These are phyloP conservation scores for Phaonia tiefii DNA, from an alignment of 2,888 invertebrate species.

Conservation along the genomic window DNA sequence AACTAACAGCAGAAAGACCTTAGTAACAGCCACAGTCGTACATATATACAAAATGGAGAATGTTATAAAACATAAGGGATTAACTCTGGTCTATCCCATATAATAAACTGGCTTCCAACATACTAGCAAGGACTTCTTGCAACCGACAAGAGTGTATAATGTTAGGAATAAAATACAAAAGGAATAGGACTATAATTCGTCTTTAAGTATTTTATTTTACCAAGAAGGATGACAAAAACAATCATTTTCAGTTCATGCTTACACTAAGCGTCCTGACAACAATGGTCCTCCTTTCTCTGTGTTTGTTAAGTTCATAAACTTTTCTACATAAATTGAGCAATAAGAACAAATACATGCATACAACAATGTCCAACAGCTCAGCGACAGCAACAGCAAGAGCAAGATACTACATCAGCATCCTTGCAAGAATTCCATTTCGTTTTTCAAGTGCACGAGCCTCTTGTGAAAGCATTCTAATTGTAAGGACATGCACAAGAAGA, in stretches of 20 bases:
- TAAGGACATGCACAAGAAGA: too few relatives aligned
- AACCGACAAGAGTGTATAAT: too few relatives aligned
- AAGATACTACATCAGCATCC: too few relatives aligned
- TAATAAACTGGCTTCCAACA: too few relatives aligned
- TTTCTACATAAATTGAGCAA: constrained; percentile 22
- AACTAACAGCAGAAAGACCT: too few relatives aligned
- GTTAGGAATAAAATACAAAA: not conserved
- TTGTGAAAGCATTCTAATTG: too few relatives aligned
- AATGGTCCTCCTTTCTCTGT: not conserved
- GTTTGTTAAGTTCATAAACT: too few relatives aligned
- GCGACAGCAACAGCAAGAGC: not conserved
- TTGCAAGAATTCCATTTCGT: constrained; percentile 44
- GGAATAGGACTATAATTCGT: constrained; percentile 3
- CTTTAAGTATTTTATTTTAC: constrained; percentile 23
- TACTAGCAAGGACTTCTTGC: too few relatives aligned
- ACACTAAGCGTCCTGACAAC: too few relatives aligned
- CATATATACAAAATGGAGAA: not conserved
- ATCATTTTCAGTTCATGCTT: not conserved
- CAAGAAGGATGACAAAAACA: not conserved
- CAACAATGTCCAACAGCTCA: not conserved
- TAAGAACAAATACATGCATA: constrained; percentile 2
- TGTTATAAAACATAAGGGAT: not conserved
- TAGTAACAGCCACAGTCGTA: not conserved
- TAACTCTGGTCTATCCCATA: too few relatives aligned
- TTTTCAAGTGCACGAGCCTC: constrained; percentile 57